Evolutionary conservation across 2,113 vertebrate genomes (phyloP), one percentile per base, ranked within the genome.

Genomic region (Malurus cyaneus): DNA sequence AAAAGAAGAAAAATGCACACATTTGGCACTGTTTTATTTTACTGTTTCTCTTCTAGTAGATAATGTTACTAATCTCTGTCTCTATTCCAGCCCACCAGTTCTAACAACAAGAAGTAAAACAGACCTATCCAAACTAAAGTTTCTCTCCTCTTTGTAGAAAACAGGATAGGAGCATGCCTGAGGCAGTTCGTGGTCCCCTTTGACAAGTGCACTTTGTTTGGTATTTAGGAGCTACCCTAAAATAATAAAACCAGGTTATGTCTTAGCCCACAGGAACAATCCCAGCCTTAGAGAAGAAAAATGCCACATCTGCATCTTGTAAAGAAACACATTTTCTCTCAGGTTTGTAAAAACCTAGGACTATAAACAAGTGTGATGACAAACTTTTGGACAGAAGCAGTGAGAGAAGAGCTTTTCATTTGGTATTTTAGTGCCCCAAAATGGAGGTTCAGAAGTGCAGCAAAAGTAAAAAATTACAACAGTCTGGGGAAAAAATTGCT

Each of bases 361-460:
- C 61, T 65, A 54, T 96, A 92, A 95, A 92, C 66, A 96, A 85
- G 32, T 50, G 62, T 80, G 82, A 85, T 79, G 88, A 91, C 89
- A 92, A 96, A 89, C 49, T 85, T 25, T 90, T 90, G 76, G 83
- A 86, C 79, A 93, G 79, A 92, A 94, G 74, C 61, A 69, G 28
- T n/a, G 50, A 81, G 41, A 91, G 53, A 92, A 80, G n/a, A 87
- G 59, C 36, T 89, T 67, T 83, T 18, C 47, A 59, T 86, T 44
- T 89, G 26, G 16, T 88, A 46, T 89, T 93, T 92, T 79, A 72
- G 36, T 93, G 54, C 32, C 70, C 34, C 13, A 80, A 71, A 79
- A 65, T 81, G 46, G 57, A 91, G 57, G 29, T 76, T 90, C 67
- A 88, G 59, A 87, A 92, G 36, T 69, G 34, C 39, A 94, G 32